Conservation (phyloP, 37 sponge, comb jelly and placozoan species). For the Spongilla lacustris region DNA sequence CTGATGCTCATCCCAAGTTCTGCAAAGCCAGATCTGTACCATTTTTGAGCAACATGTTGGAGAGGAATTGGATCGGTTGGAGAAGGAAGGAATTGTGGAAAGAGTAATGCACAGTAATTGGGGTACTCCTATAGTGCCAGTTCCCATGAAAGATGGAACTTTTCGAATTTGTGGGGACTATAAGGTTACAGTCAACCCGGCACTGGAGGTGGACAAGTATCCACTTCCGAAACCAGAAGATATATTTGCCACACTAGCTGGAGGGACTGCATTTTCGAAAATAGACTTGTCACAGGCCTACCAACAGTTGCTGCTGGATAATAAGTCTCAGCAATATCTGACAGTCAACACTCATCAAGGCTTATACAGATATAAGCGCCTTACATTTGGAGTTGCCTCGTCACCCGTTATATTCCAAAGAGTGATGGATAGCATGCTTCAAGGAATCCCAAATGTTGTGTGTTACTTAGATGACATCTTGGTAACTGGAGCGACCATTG, state of each 20-base stretch:
- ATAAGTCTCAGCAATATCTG: slow-evolving; percentile 18
- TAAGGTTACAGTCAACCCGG: slow-evolving; percentile 59
- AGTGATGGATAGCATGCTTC: slow-evolving; percentile 38
- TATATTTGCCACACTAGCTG: slow-evolving; percentile 20
- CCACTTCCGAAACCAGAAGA: slow-evolving; percentile 60
- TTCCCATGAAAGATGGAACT: slow-evolving; percentile 27
- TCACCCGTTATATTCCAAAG: slow-evolving; percentile 47
- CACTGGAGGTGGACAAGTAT: slow-evolving; percentile 29
- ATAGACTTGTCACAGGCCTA: slow-evolving; percentile 64
- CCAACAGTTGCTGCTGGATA: slow-evolving; percentile 31
- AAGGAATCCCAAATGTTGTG: slow-evolving; percentile 23
- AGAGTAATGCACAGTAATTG: slow-evolving; percentile 45
- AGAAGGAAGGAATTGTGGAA: slow-evolving; percentile 31
- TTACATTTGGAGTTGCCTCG: slow-evolving; percentile 48
- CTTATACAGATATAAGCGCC: slow-evolving; percentile 14
- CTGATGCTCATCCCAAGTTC: slow-evolving; percentile 30
- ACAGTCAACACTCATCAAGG: slow-evolving; percentile 71
- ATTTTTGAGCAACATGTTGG: too few relatives aligned
- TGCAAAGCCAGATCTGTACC: too few relatives aligned
- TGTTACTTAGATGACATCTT: slow-evolving; percentile 44
- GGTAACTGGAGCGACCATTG: slow-evolving; percentile 23
- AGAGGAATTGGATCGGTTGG: slow-evolving; percentile 30
- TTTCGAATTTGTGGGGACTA: slow-evolving; percentile 67
- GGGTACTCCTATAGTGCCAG: slow-evolving; percentile 68
- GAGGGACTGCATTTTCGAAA: slow-evolving; percentile 56